phyloP scores from a whole-genome alignment of 2,113 vertebrate species.

The Sapajus apella region DNA sequence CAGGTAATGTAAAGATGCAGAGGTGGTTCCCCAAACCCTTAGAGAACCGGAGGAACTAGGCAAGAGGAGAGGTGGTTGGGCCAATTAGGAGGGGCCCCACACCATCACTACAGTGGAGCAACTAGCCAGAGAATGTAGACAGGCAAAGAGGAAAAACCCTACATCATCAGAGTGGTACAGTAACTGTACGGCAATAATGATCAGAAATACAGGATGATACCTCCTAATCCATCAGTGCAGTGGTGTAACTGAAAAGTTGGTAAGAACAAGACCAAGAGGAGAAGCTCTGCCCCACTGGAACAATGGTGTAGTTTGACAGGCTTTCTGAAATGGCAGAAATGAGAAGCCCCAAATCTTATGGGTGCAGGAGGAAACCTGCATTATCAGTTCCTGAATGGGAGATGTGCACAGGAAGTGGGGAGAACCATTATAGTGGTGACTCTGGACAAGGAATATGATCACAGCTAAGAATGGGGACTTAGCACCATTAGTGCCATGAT shows the following conservation, averaged over 20 bases:
- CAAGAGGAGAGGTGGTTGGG: not conserved
- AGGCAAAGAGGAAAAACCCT: not conserved
- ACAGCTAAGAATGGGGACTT: not conserved
- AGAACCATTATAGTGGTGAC: not conserved
- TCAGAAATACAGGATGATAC: not conserved
- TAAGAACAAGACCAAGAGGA: not conserved
- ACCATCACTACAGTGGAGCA: not conserved
- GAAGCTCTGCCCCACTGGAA: not conserved
- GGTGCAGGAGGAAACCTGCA: not conserved
- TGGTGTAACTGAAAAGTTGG: not conserved
- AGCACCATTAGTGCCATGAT: not conserved
- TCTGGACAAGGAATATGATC: not conserved
- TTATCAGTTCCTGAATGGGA: not conserved
- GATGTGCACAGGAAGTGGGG: not conserved
- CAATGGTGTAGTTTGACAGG: not conserved
- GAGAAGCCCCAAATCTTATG: not conserved
- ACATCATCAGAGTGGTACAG: not conserved
- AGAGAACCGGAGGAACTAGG: not conserved
- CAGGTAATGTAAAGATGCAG: not conserved
- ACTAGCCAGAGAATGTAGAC: not conserved
- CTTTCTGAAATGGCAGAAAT: not conserved
- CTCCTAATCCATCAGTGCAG: not conserved
- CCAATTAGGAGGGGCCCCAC: not conserved
- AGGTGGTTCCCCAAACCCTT: not conserved
- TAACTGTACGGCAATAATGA: not conserved